Conservation (phyloP, 2,113 vertebrate genomes). For the Pipa parva region DNA sequence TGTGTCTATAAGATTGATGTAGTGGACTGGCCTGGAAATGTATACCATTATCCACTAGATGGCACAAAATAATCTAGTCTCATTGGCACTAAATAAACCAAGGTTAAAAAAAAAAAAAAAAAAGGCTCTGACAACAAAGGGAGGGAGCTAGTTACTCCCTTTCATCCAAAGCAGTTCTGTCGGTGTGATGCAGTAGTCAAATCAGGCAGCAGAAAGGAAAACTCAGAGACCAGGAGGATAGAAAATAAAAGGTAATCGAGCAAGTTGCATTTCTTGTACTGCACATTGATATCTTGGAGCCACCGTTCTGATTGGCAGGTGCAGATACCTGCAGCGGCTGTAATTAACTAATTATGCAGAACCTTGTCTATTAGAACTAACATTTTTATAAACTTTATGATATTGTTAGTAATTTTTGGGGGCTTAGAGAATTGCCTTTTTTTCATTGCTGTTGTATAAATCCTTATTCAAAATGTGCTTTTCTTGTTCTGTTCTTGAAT, state of each 20-base stretch:
- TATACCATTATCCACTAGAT: slow-evolving; percentile 19
- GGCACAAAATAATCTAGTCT: slow-evolving; percentile 27
- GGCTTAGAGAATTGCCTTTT: background rate
- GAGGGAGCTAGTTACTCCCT: slow-evolving; percentile 17
- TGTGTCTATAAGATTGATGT: too few species aligned
- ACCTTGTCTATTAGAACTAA: too few species aligned
- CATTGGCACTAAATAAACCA: background rate
- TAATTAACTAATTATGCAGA: background rate
- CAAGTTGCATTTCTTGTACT: background rate
- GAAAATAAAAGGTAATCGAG: background rate
- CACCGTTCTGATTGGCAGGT: background rate
- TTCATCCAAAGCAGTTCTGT: slow-evolving; percentile 10
- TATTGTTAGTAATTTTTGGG: too few species aligned
- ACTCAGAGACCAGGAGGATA: background rate
- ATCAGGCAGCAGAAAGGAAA: slow-evolving; percentile 16
- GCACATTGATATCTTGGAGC: background rate
- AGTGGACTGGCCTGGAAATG: background rate
- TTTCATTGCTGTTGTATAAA: background rate
- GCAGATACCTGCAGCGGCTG: background rate
- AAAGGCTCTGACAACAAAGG: slow-evolving; percentile 24
- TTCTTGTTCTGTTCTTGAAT: background rate
- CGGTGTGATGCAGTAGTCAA: slow-evolving; percentile 10
- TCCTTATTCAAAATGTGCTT: too few species aligned
- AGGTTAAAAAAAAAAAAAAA: background rate
- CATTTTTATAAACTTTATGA: too few species aligned